Percentiles rank a stretch among this genome's conserved stretches.
Conservation (phyloP, 2,888 invertebrate genomes). For the Dusona sp. region DNA sequence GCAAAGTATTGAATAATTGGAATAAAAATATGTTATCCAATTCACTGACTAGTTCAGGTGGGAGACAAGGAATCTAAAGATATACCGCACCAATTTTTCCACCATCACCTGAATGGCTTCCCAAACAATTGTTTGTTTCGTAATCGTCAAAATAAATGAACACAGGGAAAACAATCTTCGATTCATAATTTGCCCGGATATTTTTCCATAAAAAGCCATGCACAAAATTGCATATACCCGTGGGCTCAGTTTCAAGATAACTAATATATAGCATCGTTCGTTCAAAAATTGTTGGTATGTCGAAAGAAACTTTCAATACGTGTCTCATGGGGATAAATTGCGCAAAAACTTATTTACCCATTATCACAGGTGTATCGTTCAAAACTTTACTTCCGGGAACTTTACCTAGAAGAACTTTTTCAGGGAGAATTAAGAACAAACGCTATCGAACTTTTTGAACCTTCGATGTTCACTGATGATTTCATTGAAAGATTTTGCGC, state of each 20-base stretch:
- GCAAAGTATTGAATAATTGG: slow-evolving; percentile 30
- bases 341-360: slow-evolving; percentile 43
- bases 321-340: slow-evolving; percentile 60
- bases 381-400: slow-evolving; percentile 17
- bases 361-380: background rate
- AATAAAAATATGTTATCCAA: slow-evolving; percentile 45
- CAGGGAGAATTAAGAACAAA: background rate
- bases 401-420: slow-evolving; percentile 32
- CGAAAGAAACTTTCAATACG: slow-evolving; percentile 63
- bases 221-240: slow-evolving; percentile 52
- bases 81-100: slow-evolving; percentile 31
- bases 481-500: too few relatives aligned
- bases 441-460: too few relatives aligned
- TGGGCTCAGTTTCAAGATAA: slow-evolving; percentile 28
- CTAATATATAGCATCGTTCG: slow-evolving; percentile 34
- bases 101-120: slow-evolving; percentile 16
- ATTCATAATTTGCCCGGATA: slow-evolving; percentile 23
- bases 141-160: slow-evolving; percentile 38
- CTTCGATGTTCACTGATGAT: too few relatives aligned
- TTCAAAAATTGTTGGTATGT: slow-evolving; percentile 51
- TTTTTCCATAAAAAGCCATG: slow-evolving; percentile 61
- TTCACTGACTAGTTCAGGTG: slow-evolving; percentile 23
- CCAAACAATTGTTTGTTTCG: slow-evolving; percentile 34
- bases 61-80: slow-evolving; percentile 29
- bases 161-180: slow-evolving; percentile 50